phyloP scores from a whole-genome alignment of 1,140 invertebrate species.

The Macrotrachela quadricornifera region DNA sequence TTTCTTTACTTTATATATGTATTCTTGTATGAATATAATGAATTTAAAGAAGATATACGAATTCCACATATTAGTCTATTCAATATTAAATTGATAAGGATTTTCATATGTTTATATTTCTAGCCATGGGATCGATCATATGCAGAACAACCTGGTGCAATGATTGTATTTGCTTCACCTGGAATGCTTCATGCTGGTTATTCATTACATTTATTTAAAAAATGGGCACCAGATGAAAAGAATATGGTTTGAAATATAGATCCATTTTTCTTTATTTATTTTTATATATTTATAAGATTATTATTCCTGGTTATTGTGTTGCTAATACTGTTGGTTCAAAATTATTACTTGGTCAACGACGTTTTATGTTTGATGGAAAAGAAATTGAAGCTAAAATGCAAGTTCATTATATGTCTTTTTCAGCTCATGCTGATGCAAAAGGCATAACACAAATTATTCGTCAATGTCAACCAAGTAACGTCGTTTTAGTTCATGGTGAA shows the following conservation, averaged over 20 bases:
- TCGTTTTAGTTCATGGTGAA: slow-evolving; percentile 83
- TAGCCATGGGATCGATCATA: slow-evolving; percentile 75
- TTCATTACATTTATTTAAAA: slow-evolving; percentile 91
- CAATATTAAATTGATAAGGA: no score
- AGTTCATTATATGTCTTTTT: slow-evolving; percentile 98
- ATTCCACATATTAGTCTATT: no score
- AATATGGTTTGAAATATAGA: slow-evolving; percentile 93
- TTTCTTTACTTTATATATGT: no score
- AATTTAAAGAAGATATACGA: no score
- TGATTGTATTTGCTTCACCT: slow-evolving; percentile 98
- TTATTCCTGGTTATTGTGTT: slow-evolving; percentile 98
- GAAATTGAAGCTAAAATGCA: slow-evolving; percentile 70
- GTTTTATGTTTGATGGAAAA: slow-evolving; percentile 76
- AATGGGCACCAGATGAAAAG: slow-evolving; percentile 90
- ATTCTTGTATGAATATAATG: no score
- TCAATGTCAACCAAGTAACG: slow-evolving; percentile 87
- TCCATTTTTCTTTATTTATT: no score
- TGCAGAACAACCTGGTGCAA: slow-evolving; percentile 89
- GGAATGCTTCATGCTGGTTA: slow-evolving; percentile 97
- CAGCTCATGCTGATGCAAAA: slow-evolving; percentile 95
- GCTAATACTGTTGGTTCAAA: slow-evolving; percentile 93
- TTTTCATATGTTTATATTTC: no score
- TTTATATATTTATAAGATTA: slow-evolving; percentile 21
- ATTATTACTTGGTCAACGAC: slow-evolving; percentile 77
- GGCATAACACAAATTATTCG: slow-evolving; percentile 98